These are phyloP conservation scores for Pterocles orientalis DNA, from an alignment of 2,113 vertebrate genomes.

Conservation along the genomic window DNA sequence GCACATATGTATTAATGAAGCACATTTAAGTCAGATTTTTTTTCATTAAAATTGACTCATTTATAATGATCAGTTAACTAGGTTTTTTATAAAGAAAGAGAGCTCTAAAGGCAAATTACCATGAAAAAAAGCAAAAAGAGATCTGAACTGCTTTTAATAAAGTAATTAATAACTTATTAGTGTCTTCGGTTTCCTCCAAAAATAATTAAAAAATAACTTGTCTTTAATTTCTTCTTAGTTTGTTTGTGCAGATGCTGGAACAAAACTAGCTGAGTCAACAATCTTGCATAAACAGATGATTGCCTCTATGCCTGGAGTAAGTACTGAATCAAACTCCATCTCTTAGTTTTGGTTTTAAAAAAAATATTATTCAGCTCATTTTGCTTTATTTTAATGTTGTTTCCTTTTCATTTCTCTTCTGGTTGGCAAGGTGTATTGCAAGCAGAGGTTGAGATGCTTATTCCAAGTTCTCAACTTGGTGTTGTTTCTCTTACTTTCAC, in stretches of 20 bases:
- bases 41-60: neutral
- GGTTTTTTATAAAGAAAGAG: conserved; percentile 12
- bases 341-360: neutral
- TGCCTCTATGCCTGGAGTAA: conserved; percentile 90
- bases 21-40: neutral
- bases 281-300: conserved; percentile 99
- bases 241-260: conserved; percentile 96
- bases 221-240: conserved; percentile 83
- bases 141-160: conserved; percentile 39
- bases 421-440: neutral
- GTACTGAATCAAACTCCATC: conserved; percentile 51
- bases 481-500: neutral
- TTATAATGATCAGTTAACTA: neutral
- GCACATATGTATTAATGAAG: neutral
- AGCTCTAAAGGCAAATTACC: neutral
- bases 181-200: conserved; percentile 35
- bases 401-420: neutral
- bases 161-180: conserved; percentile 43
- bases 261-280: conserved; percentile 93
- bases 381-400: neutral
- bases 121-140: conserved; percentile 7
- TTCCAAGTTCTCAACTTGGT: neutral
- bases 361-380: neutral
- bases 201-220: conserved; percentile 55
- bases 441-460: neutral